Evolutionary conservation across 2,113 vertebrate species (phyloP).

Genomic region (Vidua macroura): DNA sequence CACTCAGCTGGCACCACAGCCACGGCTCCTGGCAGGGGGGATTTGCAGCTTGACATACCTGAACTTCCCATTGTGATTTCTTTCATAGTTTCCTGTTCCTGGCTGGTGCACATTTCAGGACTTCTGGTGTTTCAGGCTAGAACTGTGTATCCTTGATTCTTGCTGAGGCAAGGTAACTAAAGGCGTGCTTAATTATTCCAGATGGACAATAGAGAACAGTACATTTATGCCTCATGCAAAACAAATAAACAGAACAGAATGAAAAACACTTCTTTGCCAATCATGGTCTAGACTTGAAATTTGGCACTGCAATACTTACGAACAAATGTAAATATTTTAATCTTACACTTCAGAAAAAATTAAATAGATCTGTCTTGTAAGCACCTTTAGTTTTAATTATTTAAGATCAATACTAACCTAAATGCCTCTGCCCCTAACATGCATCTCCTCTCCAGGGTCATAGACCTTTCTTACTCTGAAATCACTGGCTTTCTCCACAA

Average conservation of each 20-base stretch:
- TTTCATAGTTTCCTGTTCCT: neutral
- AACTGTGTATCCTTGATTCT: neutral
- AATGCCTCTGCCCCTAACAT: slow-evolving; percentile 84
- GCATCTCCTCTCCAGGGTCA: slow-evolving; percentile 72
- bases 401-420: slow-evolving; percentile 63
- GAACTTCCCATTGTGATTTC: neutral
- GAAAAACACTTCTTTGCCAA: neutral
- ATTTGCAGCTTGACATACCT: neutral
- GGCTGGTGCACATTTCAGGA: neutral
- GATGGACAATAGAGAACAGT: slow-evolving; percentile 19
- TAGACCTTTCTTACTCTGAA: slow-evolving; percentile 5
- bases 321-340: slow-evolving; percentile 43
- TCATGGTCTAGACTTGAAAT: slow-evolving; percentile 26
- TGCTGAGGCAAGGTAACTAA: slow-evolving; percentile 21
- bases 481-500: slow-evolving; percentile 50
- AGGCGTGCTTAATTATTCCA: slow-evolving; percentile 39
- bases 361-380: slow-evolving; percentile 78
- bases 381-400: slow-evolving; percentile 56
- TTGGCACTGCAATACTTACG: slow-evolving; percentile 33
- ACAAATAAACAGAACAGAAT: slow-evolving; percentile 49
- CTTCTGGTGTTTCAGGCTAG: neutral
- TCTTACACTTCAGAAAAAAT: slow-evolving; percentile 43
- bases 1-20: neutral
- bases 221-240: slow-evolving; percentile 54
- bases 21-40: neutral